Evolutionary conservation across 2,888 invertebrate genomes (phyloP).

Genomic region (Agrochola litura): DNA sequence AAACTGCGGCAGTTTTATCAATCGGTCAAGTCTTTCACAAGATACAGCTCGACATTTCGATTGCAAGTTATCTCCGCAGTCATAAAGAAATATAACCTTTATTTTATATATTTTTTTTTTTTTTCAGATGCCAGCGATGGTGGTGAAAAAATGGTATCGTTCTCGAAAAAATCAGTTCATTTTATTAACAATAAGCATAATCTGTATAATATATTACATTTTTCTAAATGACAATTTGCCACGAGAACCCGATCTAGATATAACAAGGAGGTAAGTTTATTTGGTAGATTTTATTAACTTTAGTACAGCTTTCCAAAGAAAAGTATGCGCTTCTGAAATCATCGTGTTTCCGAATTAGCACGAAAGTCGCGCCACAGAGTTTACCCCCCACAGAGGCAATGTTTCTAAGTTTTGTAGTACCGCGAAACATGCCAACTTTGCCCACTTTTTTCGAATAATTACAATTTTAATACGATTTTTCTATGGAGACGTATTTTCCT

Average conservation of each 20-base stretch:
- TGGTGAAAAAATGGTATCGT: constrained; percentile 79
- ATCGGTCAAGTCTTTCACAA: no score
- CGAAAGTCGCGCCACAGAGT: not conserved
- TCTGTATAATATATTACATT: constrained; percentile 66
- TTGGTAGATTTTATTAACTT: not conserved
- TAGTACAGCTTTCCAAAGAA: not conserved
- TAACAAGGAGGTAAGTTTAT: constrained; percentile 38
- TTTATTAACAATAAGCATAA: constrained; percentile 66
- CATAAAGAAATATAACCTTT: not conserved
- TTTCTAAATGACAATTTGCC: constrained; percentile 20
- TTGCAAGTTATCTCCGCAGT: not conserved
- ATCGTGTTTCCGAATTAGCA: not conserved
- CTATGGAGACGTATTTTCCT: no score
- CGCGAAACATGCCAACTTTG: no score
- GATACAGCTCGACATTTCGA: not conserved
- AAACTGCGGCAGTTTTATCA: not conserved
- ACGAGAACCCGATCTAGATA: constrained; percentile 30
- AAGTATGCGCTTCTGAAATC: not conserved
- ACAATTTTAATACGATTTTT: no score
- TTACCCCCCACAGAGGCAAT: not conserved
- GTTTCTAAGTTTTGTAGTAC: not conserved
- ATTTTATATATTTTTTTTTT: constrained; percentile 34
- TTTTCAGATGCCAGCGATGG: constrained; percentile 74
- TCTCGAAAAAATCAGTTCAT: constrained; percentile 77
- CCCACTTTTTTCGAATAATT: no score